A percentile compares a stretch with the other conserved stretches of the same genome.
These are phyloP conservation scores for Euborellia annulipes DNA, from an alignment of 1,140 invertebrate genomes.

Conservation along the genomic window DNA sequence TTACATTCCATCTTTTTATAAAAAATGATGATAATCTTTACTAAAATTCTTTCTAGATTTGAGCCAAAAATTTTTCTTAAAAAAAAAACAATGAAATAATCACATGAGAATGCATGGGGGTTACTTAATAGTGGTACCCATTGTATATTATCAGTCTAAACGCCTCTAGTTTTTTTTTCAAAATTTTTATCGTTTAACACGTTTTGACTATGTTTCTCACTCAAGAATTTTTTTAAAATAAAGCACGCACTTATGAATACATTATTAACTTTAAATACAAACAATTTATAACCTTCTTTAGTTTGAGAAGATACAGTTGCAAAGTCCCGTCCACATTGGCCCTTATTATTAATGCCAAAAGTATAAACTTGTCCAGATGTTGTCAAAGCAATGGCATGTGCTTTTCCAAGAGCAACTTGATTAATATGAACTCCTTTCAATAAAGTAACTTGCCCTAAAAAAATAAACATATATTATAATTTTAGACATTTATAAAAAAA, in stretches of 20 bases:
- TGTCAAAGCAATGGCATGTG: slow-evolving; percentile 77
- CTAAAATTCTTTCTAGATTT: too few relatives aligned
- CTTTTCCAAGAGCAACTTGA: slow-evolving; percentile 83
- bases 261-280: slow-evolving; percentile 8
- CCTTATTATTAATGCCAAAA: slow-evolving; percentile 95
- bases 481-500: neutral
- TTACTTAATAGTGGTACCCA: too few relatives aligned
- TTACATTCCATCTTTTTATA: too few relatives aligned
- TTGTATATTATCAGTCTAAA: too few relatives aligned
- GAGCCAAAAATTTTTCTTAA: too few relatives aligned
- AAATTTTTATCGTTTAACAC: too few relatives aligned
- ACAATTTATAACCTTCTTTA: slow-evolving; percentile 38
- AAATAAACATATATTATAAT: slow-evolving; percentile 5
- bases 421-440: slow-evolving; percentile 68
- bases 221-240: neutral
- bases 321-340: slow-evolving; percentile 89
- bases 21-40: too few relatives aligned
- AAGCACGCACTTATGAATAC: slow-evolving; percentile 15
- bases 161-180: too few relatives aligned
- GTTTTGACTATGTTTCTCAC: too few relatives aligned
- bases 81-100: too few relatives aligned
- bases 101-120: too few relatives aligned
- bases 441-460: slow-evolving; percentile 44
- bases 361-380: slow-evolving; percentile 84
- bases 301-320: slow-evolving; percentile 30